Percentiles rank a stretch among this genome's conserved stretches.
Evolutionary conservation across 2,888 invertebrate genomes (phyloP).

Genomic region (Rhagium mordax): DNA sequence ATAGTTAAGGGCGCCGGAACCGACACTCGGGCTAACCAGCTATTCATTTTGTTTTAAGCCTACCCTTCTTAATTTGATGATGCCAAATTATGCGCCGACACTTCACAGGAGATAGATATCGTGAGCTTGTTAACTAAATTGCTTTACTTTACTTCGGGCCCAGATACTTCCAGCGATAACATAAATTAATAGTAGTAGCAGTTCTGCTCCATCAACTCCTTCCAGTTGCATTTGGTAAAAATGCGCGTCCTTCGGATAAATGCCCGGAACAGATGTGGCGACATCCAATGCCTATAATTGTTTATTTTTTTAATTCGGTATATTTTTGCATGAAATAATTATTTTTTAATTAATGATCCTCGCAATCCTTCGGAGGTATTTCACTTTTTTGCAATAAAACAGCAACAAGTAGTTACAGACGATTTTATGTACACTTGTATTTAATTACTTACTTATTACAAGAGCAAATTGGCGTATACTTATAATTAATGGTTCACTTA

Average conservation of each 20-base stretch:
- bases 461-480: background rate
- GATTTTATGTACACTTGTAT: background rate
- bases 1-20: conserved; percentile 10
- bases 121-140: conserved; percentile 24
- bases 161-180: background rate
- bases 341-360: too few species aligned
- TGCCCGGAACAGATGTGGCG: too few species aligned
- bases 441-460: background rate
- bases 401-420: background rate
- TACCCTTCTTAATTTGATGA: conserved; percentile 5
- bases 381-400: background rate
- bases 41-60: conserved; percentile 13
- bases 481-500: background rate
- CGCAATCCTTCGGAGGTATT: background rate
- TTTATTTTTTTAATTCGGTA: too few species aligned
- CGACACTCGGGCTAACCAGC: background rate
- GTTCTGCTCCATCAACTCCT: background rate
- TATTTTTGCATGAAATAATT: too few species aligned
- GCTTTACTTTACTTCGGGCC: conserved; percentile 7
- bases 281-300: too few species aligned
- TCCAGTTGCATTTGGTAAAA: background rate
- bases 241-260: background rate
- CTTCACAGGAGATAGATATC: conserved; percentile 13
- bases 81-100: conserved; percentile 18
- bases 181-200: background rate